Evolutionary conservation across 1,140 invertebrate species (phyloP), one percentile per base, ranked within the genome.

Genomic region (Battus philenor): DNA sequence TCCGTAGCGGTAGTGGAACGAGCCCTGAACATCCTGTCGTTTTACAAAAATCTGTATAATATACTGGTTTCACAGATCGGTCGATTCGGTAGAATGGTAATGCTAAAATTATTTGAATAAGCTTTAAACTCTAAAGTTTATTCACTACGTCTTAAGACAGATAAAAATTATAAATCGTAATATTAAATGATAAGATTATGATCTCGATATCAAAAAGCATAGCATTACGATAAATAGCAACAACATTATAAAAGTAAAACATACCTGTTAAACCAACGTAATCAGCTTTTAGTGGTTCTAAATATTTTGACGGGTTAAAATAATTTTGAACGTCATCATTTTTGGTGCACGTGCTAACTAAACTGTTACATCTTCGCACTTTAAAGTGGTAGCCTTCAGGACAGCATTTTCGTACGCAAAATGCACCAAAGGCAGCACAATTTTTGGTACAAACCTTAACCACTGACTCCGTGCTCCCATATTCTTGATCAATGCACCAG

Each of bases 351-450:
- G 12, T 26, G 52, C 80, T 81, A 1, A 30, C 47, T 18, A 54
- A 64, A 15, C 50, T 66, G 6, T 52, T 56, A 44, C 76, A 75
- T 6, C 47, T 53, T 15, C 46, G 47, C 6, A 64, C 54, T 16
- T 57, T 51, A 44, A 56, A 80, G 50, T 83, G 68, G n/a, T 77
- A 38, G 27, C 83, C 83, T n/a, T 72, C 59, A 4, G 75, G 79
- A 59, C 86, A 87, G 36, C 86, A 87, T 47, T 87, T 87, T 17
- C 64, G 68, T 2, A 87, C 34, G 47, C 79, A 79, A 48, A 46
- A 82, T 6, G 80, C 77, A 32, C 56, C 71, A 30, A 64, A 77
- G n/a, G 45, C 47, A 5, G 57, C 43, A 50, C 74, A 84, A 20
- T 70, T 51, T 10, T 32, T 24, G 2, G 74, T 63, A 50, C 83